Base-by-base conservation (phyloP, 2,797 vertebrate genomes). In the Tiaroga cobitis region DNA sequence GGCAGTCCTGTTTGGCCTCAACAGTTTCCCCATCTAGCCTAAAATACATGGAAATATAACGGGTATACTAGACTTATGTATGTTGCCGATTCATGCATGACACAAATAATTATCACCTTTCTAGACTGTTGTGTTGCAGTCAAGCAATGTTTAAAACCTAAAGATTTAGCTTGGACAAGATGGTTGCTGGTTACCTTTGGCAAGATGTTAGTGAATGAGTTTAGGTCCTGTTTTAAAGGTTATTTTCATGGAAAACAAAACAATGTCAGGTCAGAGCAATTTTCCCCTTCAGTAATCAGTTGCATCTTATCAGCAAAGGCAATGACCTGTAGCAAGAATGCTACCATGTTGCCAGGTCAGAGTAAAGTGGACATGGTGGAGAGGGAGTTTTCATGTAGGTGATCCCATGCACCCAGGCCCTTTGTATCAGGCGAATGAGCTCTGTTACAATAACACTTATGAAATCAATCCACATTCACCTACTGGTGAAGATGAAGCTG, bases 161-260 rank as follows among this genome's bases (percentile, higher is more conserved):
- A 43, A 67, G 15, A 51, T 84, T 61, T 26, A 51, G 59, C 75
- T 34, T 43, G 15, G 34, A 80, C 41, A 70, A 63, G 34, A 80
- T 49, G 81, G 29, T 73, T 49, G 87, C 46, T 88, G 80, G 83
- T 88, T 87, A 77, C 75, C 84, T 88, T 65, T 72, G 41, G 61
- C 84, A 41, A 72, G 80, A 83, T 83, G 56, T 67, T 68, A 67
- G 80, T 73, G 46, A 80, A 67, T 59, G 29, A 68, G 78, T 82
- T 78, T 83, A 16, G 81, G 69, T 51, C 41, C 41, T 80, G 69
- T 74, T 85, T 85, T 63, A 85, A 85, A 80, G 77, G 80, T 78
- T 87, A 75, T 89, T 92, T 93, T 89, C 88, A 75, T 87, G 88
- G 85, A 89, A 90, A 93, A 92, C 88, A 82, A 90, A 92, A 93